Evolutionary conservation across 2,113 vertebrate genomes (phyloP).

Genomic region (Charadrius vociferus): DNA sequence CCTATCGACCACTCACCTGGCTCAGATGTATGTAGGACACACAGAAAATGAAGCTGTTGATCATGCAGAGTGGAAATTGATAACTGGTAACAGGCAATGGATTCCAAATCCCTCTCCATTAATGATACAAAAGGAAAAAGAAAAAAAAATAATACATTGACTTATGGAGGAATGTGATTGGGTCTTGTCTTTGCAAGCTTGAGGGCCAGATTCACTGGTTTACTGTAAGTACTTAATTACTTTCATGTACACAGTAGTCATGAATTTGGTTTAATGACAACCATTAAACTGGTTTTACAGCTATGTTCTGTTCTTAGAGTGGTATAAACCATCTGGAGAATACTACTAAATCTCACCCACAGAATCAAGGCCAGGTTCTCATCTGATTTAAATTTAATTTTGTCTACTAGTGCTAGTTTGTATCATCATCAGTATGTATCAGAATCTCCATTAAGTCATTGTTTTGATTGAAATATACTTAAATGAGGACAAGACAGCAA

Average conservation of each 20-base stretch:
- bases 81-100: neutral
- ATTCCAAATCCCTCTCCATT: neutral
- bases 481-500: neutral
- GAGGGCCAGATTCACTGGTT: neutral
- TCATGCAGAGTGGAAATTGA: neutral
- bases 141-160: neutral
- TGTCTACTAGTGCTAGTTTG: neutral
- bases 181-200: neutral
- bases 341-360: neutral
- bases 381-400: neutral
- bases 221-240: neutral
- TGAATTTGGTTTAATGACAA: neutral
- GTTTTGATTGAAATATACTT: neutral
- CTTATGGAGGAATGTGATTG: neutral
- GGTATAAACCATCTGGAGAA: neutral
- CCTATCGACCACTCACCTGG: neutral
- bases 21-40: neutral
- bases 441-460: neutral
- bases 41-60: neutral
- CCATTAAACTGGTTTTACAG: neutral
- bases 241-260: neutral
- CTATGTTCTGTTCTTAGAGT: neutral
- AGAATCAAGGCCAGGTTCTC: neutral
- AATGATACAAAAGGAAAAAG: neutral
- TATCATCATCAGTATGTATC: neutral